These are phyloP conservation scores for Drosophila lacteicornis DNA, from an alignment of 1,140 invertebrate species.

Conservation along the genomic window DNA sequence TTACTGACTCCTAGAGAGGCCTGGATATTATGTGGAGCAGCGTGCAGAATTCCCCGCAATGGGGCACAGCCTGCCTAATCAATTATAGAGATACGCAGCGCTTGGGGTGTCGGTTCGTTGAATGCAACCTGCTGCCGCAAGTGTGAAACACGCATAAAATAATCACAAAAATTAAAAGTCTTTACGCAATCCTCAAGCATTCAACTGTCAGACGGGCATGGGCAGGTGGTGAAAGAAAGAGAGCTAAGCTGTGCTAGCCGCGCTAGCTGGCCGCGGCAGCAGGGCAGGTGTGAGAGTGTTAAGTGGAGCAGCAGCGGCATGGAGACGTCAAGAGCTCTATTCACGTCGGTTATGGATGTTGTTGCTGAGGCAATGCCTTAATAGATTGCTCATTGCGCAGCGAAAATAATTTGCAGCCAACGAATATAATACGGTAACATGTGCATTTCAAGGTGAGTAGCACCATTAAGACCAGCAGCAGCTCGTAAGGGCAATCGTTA, in stretches of 20 bases:
- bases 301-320: conserved; percentile 67
- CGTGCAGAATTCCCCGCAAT: conserved; percentile 36
- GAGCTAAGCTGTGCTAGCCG: conserved; percentile 19
- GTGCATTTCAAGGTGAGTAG: conserved; percentile 66
- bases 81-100: conserved; percentile 36
- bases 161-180: conserved; percentile 69
- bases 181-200: conserved; percentile 63
- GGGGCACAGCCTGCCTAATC: conserved; percentile 38
- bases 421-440: conserved; percentile 25
- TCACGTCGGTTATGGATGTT: conserved; percentile 45
- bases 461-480: conserved; percentile 24
- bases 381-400: conserved; percentile 60
- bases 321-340: conserved; percentile 51
- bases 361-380: conserved; percentile 34
- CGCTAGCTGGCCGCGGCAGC: conserved; percentile 21
- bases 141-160: conserved; percentile 72
- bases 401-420: conserved; percentile 51
- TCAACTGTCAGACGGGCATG: conserved; percentile 23
- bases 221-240: conserved; percentile 40
- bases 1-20: neutral
- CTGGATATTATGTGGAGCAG: conserved; percentile 9
- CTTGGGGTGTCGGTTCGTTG: conserved; percentile 23
- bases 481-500: conserved; percentile 34
- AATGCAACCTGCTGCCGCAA: conserved; percentile 57
- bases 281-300: conserved; percentile 62